These are phyloP conservation scores for Gastrophysa polygoni DNA, from an alignment of 2,888 invertebrate genomes.

Conservation along the genomic window DNA sequence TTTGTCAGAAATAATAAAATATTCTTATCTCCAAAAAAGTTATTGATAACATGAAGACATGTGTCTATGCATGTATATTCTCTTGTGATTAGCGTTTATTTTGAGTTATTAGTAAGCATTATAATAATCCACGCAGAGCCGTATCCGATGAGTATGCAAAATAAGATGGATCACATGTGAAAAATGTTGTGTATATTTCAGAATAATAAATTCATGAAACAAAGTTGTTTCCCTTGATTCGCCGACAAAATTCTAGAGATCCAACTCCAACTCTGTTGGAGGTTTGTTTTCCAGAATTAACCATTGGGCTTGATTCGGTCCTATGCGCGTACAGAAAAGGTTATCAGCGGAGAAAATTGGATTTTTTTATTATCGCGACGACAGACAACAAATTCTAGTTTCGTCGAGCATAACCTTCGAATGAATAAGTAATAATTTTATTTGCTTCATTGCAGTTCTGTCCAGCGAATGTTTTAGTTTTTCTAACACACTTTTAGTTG, in stretches of 20 bases:
- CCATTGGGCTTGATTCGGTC: background rate
- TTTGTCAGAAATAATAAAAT: background rate
- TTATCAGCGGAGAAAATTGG: background rate
- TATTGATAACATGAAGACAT: background rate
- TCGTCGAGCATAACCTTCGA: conserved; percentile 2
- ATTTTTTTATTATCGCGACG: background rate
- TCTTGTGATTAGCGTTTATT: background rate
- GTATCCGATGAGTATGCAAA: no score
- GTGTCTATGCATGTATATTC: background rate
- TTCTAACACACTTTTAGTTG: conserved; percentile 17
- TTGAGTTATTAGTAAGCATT: background rate
- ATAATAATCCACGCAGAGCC: no score
- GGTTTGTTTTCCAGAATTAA: no score
- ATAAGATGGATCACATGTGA: no score
- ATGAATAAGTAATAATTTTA: conserved; percentile 7
- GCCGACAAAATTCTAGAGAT: no score
- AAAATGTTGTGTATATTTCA: no score
- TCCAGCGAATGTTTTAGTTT: conserved; percentile 9
- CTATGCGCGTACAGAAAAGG: background rate
- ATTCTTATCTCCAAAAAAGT: background rate
- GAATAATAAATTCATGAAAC: no score
- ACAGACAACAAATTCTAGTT: background rate
- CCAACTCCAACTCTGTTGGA: no score
- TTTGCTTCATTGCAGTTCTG: conserved; percentile 14
- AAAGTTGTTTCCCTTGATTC: no score